phyloP scores from a whole-genome alignment of 2,888 invertebrate species.

The Oscheius sp. region DNA sequence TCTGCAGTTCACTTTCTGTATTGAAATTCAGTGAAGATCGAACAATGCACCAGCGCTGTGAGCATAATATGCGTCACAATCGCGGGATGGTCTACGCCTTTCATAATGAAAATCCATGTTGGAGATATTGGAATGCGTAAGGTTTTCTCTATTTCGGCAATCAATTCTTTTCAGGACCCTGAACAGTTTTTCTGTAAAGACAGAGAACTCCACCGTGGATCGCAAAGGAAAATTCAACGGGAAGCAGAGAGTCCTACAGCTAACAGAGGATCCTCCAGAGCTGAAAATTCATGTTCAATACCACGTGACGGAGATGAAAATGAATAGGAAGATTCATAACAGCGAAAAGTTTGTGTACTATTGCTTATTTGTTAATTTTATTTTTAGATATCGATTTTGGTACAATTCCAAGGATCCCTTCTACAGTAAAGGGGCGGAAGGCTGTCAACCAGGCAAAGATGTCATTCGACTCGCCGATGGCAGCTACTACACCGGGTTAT shows the following conservation, averaged over 20 bases:
- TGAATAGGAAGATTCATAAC: conserved; percentile 21
- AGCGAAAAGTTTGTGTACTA: conserved; percentile 11
- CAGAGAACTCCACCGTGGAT: not conserved
- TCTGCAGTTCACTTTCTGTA: not conserved
- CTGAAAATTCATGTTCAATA: conserved; percentile 25
- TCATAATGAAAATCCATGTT: conserved; percentile 1
- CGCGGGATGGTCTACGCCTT: not conserved
- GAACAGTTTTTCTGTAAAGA: not conserved
- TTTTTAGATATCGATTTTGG: conserved; percentile 14
- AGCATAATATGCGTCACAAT: not conserved
- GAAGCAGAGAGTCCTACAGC: not conserved
- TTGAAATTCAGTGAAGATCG: conserved; percentile 6
- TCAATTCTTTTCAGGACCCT: not conserved
- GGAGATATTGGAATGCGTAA: not conserved
- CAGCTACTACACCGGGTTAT: not conserved
- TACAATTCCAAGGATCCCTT: not conserved
- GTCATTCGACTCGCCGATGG: not conserved
- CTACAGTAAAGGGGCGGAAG: not conserved
- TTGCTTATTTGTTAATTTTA: not conserved
- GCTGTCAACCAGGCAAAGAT: not conserved
- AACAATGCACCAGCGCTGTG: not conserved
- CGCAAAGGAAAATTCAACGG: conserved; percentile 15
- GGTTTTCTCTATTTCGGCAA: not conserved
- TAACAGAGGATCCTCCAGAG: not conserved
- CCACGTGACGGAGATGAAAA: not conserved